phyloP scores from a whole-genome alignment of 2,888 invertebrate genomes.

The Linnaemya tessellans region DNA sequence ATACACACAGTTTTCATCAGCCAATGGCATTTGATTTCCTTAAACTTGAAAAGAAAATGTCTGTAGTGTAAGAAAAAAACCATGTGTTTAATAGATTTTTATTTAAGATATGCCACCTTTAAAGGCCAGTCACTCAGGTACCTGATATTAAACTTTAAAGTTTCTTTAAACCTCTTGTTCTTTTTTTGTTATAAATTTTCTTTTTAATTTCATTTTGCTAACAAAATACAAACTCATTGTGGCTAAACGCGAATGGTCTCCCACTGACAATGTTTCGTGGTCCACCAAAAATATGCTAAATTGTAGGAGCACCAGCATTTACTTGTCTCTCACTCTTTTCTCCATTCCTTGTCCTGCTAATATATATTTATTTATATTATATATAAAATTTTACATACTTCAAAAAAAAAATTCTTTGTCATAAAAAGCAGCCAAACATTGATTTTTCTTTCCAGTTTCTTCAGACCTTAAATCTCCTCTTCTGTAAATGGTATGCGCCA shows the following conservation, averaged over 20 bases:
- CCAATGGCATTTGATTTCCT: constrained; percentile 32
- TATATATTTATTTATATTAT: constrained; percentile 30
- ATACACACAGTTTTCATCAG: not conserved
- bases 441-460: constrained; percentile 62
- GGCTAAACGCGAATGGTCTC: constrained; percentile 76
- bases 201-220: constrained; percentile 62
- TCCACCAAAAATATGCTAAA: constrained; percentile 74
- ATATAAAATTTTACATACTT: constrained; percentile 27
- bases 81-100: not conserved
- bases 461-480: constrained; percentile 3
- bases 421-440: constrained; percentile 24
- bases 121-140: not conserved
- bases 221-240: constrained; percentile 74
- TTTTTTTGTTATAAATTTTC: constrained; percentile 23
- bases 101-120: not conserved
- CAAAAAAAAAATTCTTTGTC: not conserved
- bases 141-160: constrained; percentile 25
- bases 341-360: not conserved
- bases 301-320: constrained; percentile 56
- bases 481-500: constrained; percentile 65
- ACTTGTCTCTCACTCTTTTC: constrained; percentile 12
- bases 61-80: constrained; percentile 6
- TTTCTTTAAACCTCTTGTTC: not conserved
- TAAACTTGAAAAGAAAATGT: constrained; percentile 42
- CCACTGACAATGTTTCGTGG: constrained; percentile 76